Evolutionary conservation across 1,140 invertebrate species (phyloP), one percentile per base, ranked within the genome.

Genomic region (Drosophila trapezifrons): DNA sequence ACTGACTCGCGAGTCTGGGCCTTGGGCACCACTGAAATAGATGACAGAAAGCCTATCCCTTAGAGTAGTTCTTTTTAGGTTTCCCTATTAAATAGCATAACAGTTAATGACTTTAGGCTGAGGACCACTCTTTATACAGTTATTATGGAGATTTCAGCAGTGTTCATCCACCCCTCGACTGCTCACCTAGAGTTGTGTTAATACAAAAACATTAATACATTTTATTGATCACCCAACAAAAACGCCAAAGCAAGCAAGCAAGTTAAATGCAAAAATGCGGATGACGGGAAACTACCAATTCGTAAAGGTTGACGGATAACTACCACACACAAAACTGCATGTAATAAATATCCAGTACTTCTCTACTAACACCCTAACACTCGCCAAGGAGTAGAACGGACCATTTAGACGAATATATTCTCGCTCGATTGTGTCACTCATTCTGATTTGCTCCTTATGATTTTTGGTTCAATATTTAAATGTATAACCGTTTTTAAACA

Each of bases 401-500:
- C 63, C 62, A 58, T 67, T 76, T 47, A 76, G 58, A 49, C 71
- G 75, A 76, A 76, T 66, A 55, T 70, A 47, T 32, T 37, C 13
- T 37, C 17, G 40, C 59, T 74, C 62, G 67, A 80, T 62, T 73
- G 55, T 80, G 77, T 76, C 78, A 74, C 64, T 80, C 58, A 67
- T 87, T 60, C 66, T 79, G 79, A 76, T 86, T 83, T 86, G 75
- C 58, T 79, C 57, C 52, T 76, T 52, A 60, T 46, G 12, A 55
- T 49, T 69, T 87, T 58, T 84, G 73, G 84, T 86, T 73, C 73
- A 78, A 90, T 67, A 79, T 83, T 83, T 83, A 86, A 90, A 80
- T 87, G 76, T 91, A 79, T 89, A 91, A 89, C 80, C 84, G 78
- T 85, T 90, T 90, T 90, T 84, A 74, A 87, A 85, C 78, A 92